Conservation (phyloP, 2,888 invertebrate genomes). For the Lasioglossum calceatum region DNA sequence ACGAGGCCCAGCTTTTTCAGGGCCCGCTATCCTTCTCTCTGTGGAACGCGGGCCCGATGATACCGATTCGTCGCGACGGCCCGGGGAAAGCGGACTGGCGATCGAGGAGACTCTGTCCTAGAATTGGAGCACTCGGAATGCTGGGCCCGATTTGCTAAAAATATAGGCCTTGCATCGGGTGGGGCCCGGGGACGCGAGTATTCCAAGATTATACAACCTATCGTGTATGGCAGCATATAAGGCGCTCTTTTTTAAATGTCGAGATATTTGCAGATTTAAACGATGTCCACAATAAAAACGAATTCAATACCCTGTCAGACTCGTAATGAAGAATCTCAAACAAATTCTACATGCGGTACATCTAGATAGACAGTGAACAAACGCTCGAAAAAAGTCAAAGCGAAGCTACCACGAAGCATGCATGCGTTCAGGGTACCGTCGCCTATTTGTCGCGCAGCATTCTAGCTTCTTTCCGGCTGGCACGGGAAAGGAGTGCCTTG, state of each 20-base stretch:
- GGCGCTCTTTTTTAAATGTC: neutral
- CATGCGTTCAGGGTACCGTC: constrained; percentile 5
- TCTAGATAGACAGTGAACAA: no score
- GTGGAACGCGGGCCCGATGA: constrained; percentile 41
- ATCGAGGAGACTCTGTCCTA: constrained; percentile 12
- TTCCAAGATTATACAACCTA: neutral
- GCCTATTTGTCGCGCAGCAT: constrained; percentile 29
- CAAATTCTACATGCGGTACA: neutral
- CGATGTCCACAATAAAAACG: neutral
- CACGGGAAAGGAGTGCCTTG: constrained; percentile 28
- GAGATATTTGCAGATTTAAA: neutral
- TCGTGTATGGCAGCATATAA: neutral
- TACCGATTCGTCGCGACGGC: constrained; percentile 30
- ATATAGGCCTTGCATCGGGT: neutral
- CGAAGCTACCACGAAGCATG: neutral
- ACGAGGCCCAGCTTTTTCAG: constrained; percentile 63
- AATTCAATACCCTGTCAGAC: neutral
- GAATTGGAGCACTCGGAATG: constrained; percentile 48
- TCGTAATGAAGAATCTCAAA: neutral
- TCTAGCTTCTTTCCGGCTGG: constrained; percentile 38
- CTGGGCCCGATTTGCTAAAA: constrained; percentile 15
- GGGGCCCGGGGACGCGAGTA: no score
- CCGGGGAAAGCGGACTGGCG: constrained; percentile 36
- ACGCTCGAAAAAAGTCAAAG: neutral
- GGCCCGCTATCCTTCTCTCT: constrained; percentile 6